phyloP scores from a whole-genome alignment of 2,888 invertebrate genomes.

The Drosophila anceps region DNA sequence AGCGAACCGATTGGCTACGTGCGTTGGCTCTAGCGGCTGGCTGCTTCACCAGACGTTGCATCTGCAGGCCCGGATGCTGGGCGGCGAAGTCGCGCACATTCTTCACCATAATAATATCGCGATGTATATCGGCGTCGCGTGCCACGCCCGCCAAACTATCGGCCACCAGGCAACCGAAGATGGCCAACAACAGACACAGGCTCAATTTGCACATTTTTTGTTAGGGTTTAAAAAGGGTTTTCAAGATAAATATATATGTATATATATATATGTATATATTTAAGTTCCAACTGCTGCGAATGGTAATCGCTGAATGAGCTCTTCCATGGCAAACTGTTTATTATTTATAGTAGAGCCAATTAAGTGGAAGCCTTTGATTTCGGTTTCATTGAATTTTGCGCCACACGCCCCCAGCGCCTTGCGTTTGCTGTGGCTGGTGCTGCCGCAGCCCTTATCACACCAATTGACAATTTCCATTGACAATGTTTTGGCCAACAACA shows the following conservation, averaged over 20 bases:
- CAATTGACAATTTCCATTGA: conserved; percentile 69
- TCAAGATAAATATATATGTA: not conserved
- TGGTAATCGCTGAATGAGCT: conserved; percentile 55
- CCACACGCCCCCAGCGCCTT: conserved; percentile 16
- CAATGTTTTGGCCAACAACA: conserved; percentile 61
- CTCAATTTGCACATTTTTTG: conserved; percentile 59
- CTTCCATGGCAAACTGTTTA: conserved; percentile 31
- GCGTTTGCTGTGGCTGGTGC: conserved; percentile 8
- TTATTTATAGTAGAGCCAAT: conserved; percentile 62
- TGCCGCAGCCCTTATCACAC: conserved; percentile 57
- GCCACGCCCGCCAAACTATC: conserved; percentile 41
- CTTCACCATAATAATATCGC: conserved; percentile 72
- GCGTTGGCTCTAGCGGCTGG: conserved; percentile 33
- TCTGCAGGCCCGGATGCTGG: conserved; percentile 72
- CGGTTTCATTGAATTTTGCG: conserved; percentile 28
- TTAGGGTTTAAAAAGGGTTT: not conserved
- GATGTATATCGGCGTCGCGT: conserved; percentile 23
- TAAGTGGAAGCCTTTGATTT: conserved; percentile 56
- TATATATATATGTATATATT: not conserved
- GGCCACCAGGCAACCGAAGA: conserved; percentile 56
- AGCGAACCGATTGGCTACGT: conserved; percentile 66
- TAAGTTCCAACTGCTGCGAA: conserved; percentile 44
- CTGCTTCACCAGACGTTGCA: conserved; percentile 70
- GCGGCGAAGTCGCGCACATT: conserved; percentile 74
- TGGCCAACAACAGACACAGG: conserved; percentile 52